Conservation (phyloP, 2,888 invertebrate genomes). For the Drosophila phalerata region DNA sequence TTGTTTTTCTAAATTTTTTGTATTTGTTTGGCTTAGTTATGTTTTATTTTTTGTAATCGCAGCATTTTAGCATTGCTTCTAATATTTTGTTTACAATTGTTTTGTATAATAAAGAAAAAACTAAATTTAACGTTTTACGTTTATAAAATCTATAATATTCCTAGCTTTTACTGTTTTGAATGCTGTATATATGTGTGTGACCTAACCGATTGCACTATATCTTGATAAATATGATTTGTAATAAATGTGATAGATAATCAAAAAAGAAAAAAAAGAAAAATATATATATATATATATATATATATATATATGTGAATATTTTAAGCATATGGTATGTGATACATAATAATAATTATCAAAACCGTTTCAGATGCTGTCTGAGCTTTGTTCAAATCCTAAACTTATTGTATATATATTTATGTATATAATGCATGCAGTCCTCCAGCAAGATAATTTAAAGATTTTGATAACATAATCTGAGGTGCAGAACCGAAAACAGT, state of each 20-base stretch:
- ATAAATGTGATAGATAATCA: constrained; percentile 8
- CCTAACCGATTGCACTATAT: constrained; percentile 48
- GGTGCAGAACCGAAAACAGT: constrained; percentile 16
- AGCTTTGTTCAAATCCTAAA: constrained; percentile 30
- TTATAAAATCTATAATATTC: constrained; percentile 28
- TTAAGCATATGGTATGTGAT: constrained; percentile 33
- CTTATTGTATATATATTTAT: constrained; percentile 21
- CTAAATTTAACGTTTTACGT: constrained; percentile 47
- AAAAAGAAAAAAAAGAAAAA: constrained; percentile 8
- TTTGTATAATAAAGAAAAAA: constrained; percentile 34
- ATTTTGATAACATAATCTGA: constrained; percentile 18
- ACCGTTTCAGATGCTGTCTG: constrained; percentile 42
- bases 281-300: constrained; percentile 16
- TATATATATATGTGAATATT: constrained; percentile 14
- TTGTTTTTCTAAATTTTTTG: constrained; percentile 10
- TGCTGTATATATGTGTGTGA: constrained; percentile 21
- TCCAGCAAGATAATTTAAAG: constrained; percentile 17
- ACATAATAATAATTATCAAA: constrained; percentile 27
- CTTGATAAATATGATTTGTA: constrained; percentile 26
- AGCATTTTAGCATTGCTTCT: constrained; percentile 35
- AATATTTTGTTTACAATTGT: constrained; percentile 14
- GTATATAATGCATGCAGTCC: constrained; percentile 28
- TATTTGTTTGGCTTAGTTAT: constrained; percentile 7
- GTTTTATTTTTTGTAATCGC: constrained; percentile 17
- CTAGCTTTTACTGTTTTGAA: constrained; percentile 18